Evolutionary conservation across 2,113 vertebrate genomes (phyloP).

Genomic region (Prunella himalayana): DNA sequence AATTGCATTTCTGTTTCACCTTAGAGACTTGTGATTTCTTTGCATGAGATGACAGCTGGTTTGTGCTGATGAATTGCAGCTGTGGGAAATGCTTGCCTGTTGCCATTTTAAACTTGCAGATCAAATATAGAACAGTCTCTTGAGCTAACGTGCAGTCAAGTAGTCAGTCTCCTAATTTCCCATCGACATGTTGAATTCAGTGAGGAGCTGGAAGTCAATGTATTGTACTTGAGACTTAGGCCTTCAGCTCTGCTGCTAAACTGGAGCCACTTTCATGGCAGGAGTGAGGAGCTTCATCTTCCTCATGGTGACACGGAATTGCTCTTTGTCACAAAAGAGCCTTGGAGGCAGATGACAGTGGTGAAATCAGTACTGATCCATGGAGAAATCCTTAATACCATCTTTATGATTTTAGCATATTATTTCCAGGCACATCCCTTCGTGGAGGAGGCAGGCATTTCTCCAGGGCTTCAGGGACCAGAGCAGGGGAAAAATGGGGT

Average conservation of each 20-base stretch:
- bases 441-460: not conserved
- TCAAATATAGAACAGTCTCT: constrained; percentile 51
- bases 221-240: not conserved
- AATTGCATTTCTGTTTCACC: constrained; percentile 61
- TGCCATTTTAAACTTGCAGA: constrained; percentile 55
- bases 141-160: constrained; percentile 31
- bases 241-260: not conserved
- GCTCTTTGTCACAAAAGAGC: not conserved
- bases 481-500: not conserved
- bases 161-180: constrained; percentile 21
- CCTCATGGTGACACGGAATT: not conserved
- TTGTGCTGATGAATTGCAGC: constrained; percentile 61
- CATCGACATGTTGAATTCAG: not conserved
- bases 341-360: not conserved
- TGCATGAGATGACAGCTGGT: constrained; percentile 59
- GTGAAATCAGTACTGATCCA: not conserved
- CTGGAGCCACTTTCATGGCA: not conserved
- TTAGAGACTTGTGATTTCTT: constrained; percentile 55
- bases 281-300: not conserved
- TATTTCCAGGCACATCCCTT: not conserved
- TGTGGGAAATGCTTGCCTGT: constrained; percentile 43
- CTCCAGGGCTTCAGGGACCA: not conserved
- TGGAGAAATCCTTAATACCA: not conserved
- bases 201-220: not conserved
- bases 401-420: not conserved